Evolutionary conservation across 2,888 invertebrate genomes (phyloP), one percentile per base, ranked within the genome.

Genomic region (Epirrita christyi): DNA sequence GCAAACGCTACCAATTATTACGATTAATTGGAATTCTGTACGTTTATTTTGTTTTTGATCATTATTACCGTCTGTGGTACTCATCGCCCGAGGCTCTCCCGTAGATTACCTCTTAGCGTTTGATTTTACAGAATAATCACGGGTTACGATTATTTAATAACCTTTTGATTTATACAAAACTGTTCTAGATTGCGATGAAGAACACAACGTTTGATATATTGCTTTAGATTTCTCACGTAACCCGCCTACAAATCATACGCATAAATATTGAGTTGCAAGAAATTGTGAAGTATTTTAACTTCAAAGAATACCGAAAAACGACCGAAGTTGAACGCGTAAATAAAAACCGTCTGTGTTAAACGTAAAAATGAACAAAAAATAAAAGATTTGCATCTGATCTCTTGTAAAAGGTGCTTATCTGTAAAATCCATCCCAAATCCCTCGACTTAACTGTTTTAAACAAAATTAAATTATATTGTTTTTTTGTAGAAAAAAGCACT

Each of bases 21-120:
- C 76, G 75, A 79, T 82, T 85, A 83, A 84, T 86, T 81, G 83
- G 74, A 73, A 73, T 78, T 54, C 59, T 34, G 80, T 77, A 72
- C 69, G 64, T 78, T 73, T 73, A 72, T 78, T 80, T 76, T 75
- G 71, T 79, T 78, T 78, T 72, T 69, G 69, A 72, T 77, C 72
- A 71, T 76, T 79, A 76, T 75, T 74, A 71, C 68, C 64, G 62
- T 66, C 68, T 62, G 70, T 65, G 68, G 68, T 74, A 28, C 53
- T 57, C 70, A 69, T 67, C 63, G 74, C 78, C 73, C 48, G 60
- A 27, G 66, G 79, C 72, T 52, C 45, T 49, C 59, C 71, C 55
- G 72, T 66, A 56, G 62, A 71, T 66, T 71, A 75, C 72, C 66
- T 70, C 61, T 72, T 59, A 76, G 64, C 66, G 65, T 71, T 68